phyloP scores from a whole-genome alignment of 2,797 vertebrate genomes.

The Potorous gilbertii region DNA sequence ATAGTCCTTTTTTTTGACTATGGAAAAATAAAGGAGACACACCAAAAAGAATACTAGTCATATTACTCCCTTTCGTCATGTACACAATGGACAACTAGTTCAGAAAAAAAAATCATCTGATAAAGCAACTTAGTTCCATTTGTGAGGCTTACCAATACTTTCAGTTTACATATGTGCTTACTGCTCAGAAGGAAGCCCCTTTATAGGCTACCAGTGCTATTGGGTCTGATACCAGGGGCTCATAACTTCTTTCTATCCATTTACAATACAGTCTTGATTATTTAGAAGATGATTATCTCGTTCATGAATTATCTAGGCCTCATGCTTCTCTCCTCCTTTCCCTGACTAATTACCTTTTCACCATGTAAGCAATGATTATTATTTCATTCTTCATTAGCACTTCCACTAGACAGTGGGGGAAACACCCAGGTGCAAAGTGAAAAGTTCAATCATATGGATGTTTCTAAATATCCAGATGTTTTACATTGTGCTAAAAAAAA shows the following conservation, averaged over 20 bases:
- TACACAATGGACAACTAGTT: constrained; percentile 72
- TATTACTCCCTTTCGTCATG: constrained; percentile 60
- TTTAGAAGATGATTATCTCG: constrained; percentile 77
- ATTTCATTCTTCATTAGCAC: constrained; percentile 67
- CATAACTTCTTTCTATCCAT: constrained; percentile 71
- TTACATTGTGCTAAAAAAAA: constrained; percentile 17
- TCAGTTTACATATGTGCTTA: not conserved
- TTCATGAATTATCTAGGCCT: constrained; percentile 77
- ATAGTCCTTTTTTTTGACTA: constrained; percentile 59
- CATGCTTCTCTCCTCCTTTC: constrained; percentile 66
- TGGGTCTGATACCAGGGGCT: constrained; percentile 63
- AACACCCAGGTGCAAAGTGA: constrained; percentile 60
- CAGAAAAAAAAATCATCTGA: constrained; percentile 55
- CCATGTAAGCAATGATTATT: constrained; percentile 1
- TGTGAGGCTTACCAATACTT: constrained; percentile 69
- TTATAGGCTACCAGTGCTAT: constrained; percentile 65
- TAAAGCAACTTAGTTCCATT: constrained; percentile 54
- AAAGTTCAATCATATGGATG: not conserved
- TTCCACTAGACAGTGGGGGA: constrained; percentile 44
- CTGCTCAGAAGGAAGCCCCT: not conserved
- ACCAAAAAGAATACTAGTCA: constrained; percentile 63
- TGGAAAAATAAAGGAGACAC: constrained; percentile 48
- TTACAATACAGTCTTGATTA: constrained; percentile 66
- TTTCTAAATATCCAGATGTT: not conserved
- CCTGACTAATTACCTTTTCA: constrained; percentile 66